phyloP scores from a whole-genome alignment of 2,888 invertebrate species.

The Agapetus fuscipes region DNA sequence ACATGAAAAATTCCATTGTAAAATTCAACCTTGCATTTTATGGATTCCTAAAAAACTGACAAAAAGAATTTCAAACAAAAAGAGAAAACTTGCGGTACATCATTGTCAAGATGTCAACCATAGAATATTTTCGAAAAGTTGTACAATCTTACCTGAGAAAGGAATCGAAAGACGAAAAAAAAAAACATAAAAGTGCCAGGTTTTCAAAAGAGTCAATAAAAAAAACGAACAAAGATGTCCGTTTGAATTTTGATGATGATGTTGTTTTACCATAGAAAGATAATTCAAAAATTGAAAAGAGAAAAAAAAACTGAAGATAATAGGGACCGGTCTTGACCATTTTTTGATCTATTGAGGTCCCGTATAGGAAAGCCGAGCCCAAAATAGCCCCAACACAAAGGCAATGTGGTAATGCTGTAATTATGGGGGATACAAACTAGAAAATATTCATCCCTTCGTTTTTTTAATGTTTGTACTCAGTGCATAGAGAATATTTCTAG shows the following conservation, averaged over 20 bases:
- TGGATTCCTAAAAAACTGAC: slow-evolving; percentile 2
- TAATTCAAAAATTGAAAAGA: slow-evolving; percentile 10
- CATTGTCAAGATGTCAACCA: background rate
- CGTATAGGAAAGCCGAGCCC: background rate
- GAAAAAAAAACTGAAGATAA: slow-evolving; percentile 8
- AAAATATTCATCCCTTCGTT: too few species aligned
- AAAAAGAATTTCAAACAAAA: background rate
- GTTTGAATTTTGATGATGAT: slow-evolving; percentile 20
- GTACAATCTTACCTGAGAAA: slow-evolving; percentile 16
- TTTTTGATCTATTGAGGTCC: slow-evolving; percentile 7
- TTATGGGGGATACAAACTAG: too few species aligned
- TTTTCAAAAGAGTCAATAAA: slow-evolving; percentile 7
- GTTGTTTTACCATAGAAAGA: slow-evolving; percentile 20
- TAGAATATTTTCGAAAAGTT: slow-evolving; percentile 1
- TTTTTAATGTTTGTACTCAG: too few species aligned
- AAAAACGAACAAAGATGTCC: slow-evolving; percentile 19
- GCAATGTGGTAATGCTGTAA: background rate
- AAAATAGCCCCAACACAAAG: slow-evolving; percentile 3
- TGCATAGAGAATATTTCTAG: too few species aligned
- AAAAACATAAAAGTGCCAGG: slow-evolving; percentile 9
- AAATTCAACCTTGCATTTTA: slow-evolving; percentile 5
- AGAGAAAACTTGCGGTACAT: background rate
- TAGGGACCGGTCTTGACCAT: slow-evolving; percentile 7
- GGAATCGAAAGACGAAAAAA: slow-evolving; percentile 8
- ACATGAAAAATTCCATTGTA: too few species aligned